Conservation (phyloP, 2,888 invertebrate genomes). For the Metallyticus violacea region DNA sequence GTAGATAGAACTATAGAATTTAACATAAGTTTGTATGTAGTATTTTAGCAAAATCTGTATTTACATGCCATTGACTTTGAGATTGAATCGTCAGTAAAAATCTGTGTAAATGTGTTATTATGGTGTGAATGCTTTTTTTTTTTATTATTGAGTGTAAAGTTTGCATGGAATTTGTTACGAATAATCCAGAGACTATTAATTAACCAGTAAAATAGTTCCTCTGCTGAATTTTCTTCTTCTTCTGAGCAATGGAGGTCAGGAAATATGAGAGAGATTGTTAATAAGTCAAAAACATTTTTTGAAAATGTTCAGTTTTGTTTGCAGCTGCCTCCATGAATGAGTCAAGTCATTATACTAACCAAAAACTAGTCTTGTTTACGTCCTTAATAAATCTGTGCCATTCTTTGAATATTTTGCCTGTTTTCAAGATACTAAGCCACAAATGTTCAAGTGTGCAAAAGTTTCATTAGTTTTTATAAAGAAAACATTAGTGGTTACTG, state of each 20-base stretch:
- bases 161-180: not conserved
- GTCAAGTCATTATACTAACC: not conserved
- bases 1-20: no score
- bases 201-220: no score
- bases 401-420: not conserved
- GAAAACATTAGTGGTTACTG: no score
- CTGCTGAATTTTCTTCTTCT: not conserved
- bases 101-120: not conserved
- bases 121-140: not conserved
- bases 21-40: not conserved
- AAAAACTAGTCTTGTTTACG: not conserved
- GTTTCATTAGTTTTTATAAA: no score
- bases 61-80: no score
- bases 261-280: not conserved
- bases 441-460: no score
- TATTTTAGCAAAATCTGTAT: not conserved
- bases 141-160: not conserved
- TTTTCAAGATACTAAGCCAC: not conserved
- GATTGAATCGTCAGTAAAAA: no score
- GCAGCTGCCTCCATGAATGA: not conserved
- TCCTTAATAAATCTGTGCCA: not conserved
- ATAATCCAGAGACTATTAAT: not conserved
- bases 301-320: not conserved
- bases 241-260: not conserved
- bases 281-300: not conserved